Evolutionary conservation across 1,140 invertebrate genomes (phyloP).

Genomic region (Monomorium pharaonis): DNA sequence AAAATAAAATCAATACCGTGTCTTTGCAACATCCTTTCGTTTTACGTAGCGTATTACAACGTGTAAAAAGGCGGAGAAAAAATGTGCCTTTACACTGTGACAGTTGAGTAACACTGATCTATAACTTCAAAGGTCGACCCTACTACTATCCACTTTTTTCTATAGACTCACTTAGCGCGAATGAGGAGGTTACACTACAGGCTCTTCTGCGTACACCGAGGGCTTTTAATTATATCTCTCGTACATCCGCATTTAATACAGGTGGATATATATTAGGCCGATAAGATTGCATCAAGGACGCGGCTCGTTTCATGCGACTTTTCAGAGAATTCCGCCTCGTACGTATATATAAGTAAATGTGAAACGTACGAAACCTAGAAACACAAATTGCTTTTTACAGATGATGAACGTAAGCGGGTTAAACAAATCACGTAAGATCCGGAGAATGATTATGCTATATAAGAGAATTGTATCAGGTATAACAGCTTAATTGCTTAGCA

Average conservation of each 20-base stretch:
- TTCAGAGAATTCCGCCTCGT: background rate
- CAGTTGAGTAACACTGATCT: slow-evolving; percentile 46
- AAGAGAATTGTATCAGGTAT: background rate
- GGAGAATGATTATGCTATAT: background rate
- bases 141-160: slow-evolving; percentile 14
- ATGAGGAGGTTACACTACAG: slow-evolving; percentile 42
- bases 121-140: slow-evolving; percentile 52
- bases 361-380: background rate
- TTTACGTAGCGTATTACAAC: background rate
- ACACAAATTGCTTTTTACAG: background rate
- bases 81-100: background rate
- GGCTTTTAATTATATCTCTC: slow-evolving; percentile 39
- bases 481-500: background rate
- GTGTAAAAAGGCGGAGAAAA: slow-evolving; percentile 2
- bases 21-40: background rate
- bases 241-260: slow-evolving; percentile 26
- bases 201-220: slow-evolving; percentile 21
- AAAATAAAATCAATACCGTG: background rate
- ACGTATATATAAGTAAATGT: background rate
- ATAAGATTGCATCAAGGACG: slow-evolving; percentile 32
- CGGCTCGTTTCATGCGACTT: background rate
- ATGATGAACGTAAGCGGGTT: background rate
- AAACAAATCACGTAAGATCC: background rate
- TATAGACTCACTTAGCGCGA: slow-evolving; percentile 29
- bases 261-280: slow-evolving; percentile 20